A percentile compares a stretch with the other conserved stretches of the same genome.
Conservation (phyloP, 2,888 invertebrate species). For the Napeogenes inachia region DNA sequence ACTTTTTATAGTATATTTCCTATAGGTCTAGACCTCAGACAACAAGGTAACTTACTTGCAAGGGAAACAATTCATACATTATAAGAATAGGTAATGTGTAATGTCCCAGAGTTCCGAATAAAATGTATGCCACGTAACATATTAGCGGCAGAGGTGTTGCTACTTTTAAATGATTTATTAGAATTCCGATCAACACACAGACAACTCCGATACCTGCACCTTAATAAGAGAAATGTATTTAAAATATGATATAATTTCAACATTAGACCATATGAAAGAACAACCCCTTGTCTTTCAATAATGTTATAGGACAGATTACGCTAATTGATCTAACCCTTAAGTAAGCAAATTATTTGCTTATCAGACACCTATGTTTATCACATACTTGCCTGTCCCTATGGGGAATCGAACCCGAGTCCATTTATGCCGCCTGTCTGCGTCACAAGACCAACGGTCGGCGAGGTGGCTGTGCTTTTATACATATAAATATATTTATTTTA, state of each 20-base stretch:
- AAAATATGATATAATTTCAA: neutral
- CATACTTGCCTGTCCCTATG: too few relatives aligned
- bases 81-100: conserved; percentile 12
- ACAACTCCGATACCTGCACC: conserved; percentile 11
- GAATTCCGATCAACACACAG: neutral
- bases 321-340: too few relatives aligned
- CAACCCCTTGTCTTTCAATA: too few relatives aligned
- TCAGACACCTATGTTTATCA: too few relatives aligned
- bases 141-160: conserved; percentile 8
- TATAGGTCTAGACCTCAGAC: neutral
- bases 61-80: conserved; percentile 15
- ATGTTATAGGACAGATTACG: too few relatives aligned
- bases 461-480: too few relatives aligned
- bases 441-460: too few relatives aligned
- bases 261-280: neutral
- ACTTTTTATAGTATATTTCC: neutral
- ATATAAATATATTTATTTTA: too few relatives aligned
- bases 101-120: conserved; percentile 15
- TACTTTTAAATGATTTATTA: conserved; percentile 8
- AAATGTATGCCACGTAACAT: conserved; percentile 10
- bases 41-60: conserved; percentile 9
- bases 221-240: neutral
- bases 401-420: too few relatives aligned
- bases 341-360: too few relatives aligned
- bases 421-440: too few relatives aligned